phyloP scores from a whole-genome alignment of 2,888 invertebrate genomes.

The Harpalus rubripes region DNA sequence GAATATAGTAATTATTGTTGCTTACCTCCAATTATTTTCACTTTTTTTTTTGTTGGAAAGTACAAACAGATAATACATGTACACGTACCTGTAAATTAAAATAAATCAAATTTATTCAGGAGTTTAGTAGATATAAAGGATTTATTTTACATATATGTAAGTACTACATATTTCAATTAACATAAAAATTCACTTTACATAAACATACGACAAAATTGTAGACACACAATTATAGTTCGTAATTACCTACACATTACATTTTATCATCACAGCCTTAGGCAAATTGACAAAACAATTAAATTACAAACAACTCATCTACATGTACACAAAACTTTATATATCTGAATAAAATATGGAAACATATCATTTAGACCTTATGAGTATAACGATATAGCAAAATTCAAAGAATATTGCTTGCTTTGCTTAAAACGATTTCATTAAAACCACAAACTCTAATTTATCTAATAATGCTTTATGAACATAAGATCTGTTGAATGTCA shows the following conservation, averaged over 20 bases:
- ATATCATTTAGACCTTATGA: slow-evolving; percentile 3
- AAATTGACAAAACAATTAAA: slow-evolving; percentile 57
- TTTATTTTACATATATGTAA: slow-evolving; percentile 55
- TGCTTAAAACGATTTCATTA: not conserved
- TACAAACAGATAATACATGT: not conserved
- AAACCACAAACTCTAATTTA: too few species aligned
- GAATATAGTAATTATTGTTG: too few species aligned
- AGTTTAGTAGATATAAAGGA: slow-evolving; percentile 32
- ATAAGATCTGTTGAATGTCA: too few species aligned
- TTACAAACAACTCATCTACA: slow-evolving; percentile 19
- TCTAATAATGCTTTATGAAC: too few species aligned
- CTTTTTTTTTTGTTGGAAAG: not conserved
- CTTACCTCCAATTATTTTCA: not conserved
- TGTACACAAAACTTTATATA: not conserved
- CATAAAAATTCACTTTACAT: slow-evolving; percentile 56
- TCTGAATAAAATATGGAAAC: slow-evolving; percentile 16
- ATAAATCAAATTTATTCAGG: not conserved
- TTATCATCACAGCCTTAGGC: slow-evolving; percentile 58
- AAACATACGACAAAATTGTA: slow-evolving; percentile 35
- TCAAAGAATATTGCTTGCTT: not conserved
- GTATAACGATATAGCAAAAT: too few species aligned
- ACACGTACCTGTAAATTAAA: not conserved
- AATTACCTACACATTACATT: slow-evolving; percentile 44
- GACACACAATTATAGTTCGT: slow-evolving; percentile 37
- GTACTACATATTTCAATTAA: slow-evolving; percentile 52